Base-by-base conservation (phyloP, 1,140 invertebrate species). In the Orius laevigatus region DNA sequence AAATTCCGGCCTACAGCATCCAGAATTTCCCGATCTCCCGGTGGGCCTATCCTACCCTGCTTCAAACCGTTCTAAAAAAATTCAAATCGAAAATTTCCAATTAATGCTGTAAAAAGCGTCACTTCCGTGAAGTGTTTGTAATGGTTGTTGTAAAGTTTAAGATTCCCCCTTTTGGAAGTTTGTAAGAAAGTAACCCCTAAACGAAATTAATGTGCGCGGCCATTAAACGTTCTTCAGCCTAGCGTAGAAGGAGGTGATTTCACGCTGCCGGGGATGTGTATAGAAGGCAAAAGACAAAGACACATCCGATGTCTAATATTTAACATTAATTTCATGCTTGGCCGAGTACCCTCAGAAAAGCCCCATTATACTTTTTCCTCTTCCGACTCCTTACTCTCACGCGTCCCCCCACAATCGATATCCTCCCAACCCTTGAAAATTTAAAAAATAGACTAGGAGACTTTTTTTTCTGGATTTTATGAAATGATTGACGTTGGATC, bases 291-390 rank as follows among this genome's bases (percentile, higher is more conserved):
- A 42, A 42, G 40, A 42, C 40, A 42, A 42, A 42, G 40, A 42
- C 40, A 42, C 40, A 42, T 42, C 40, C 40, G 40, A 42, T 42
- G 40, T 42, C 40, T 42, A 42, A 42, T 42, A 42, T 42, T 42
- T 42, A 42, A 42, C 40, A 42, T 42, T 42, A 42, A 42, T 42
- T 42, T 42, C 40, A 42, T 42, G 40, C 5, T 42, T 18, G 40
- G 40, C 40, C 10, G 40, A 42, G 12, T 19, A 16, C 40, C 12
- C 18, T 18, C 40, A 14, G 25, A 25, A 25, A 25, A 25, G 12
- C 40, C 18, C 40, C 40, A 14, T 42, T 18, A 14, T 18, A 16
- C 18, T 19, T 42, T 11, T 14, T 42, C 12, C 18, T 42, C 12
- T 18, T 16, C 40, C 40, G 10, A 14, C 12, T 14, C 40, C n/a